phyloP scores from a whole-genome alignment of 2,797 vertebrate species.

The Mallotus villosus region DNA sequence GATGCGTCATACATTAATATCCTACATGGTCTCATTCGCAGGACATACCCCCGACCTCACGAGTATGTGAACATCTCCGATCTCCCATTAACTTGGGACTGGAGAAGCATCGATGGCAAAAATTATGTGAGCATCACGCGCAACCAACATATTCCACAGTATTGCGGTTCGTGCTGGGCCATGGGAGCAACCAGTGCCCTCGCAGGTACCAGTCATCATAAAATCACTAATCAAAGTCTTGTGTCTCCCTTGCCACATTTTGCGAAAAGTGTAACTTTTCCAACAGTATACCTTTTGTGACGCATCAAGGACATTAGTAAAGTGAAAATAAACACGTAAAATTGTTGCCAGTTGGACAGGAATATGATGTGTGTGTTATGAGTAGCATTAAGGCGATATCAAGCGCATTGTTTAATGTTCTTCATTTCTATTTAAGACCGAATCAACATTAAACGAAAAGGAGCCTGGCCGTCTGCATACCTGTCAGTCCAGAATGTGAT shows the following conservation, averaged over 20 bases:
- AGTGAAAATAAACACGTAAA: too few species aligned
- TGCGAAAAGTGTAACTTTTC: neutral
- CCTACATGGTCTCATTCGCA: conserved; percentile 25
- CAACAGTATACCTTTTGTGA: neutral
- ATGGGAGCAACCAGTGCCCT: conserved; percentile 90
- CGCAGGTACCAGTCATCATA: conserved; percentile 74
- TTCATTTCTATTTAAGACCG: conserved; percentile 74
- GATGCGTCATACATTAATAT: neutral
- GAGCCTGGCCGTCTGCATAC: conserved; percentile 86
- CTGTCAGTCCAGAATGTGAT: conserved; percentile 93
- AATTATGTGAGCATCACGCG: conserved; percentile 87
- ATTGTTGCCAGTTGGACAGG: too few species aligned
- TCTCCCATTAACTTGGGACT: conserved; percentile 87
- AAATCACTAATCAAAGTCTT: neutral
- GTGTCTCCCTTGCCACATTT: neutral
- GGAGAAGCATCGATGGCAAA: conserved; percentile 81
- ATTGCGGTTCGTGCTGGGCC: conserved; percentile 96
- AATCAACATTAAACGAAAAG: conserved; percentile 91
- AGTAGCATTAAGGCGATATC: neutral
- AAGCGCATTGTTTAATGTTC: too few species aligned
- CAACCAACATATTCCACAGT: conserved; percentile 95
- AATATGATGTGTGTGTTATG: neutral
- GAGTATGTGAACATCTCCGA: conserved; percentile 71
- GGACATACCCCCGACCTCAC: conserved; percentile 80
- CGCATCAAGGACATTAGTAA: too few species aligned